These are phyloP conservation scores for Microchirus variegatus DNA, from an alignment of 2,797 vertebrate genomes.

Conservation along the genomic window DNA sequence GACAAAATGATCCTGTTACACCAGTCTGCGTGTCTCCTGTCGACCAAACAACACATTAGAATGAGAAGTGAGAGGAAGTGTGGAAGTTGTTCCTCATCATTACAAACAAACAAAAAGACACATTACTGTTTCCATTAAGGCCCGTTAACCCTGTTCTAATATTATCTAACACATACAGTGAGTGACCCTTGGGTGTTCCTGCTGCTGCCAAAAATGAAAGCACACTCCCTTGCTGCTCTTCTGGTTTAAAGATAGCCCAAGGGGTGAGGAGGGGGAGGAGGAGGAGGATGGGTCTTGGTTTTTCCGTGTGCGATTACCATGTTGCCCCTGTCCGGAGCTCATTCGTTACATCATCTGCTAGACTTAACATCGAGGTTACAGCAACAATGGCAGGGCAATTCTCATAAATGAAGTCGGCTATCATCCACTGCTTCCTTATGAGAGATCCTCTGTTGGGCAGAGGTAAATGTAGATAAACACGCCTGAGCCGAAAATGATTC, in stretches of 20 bases:
- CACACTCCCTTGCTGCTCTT: conserved; percentile 57
- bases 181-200: conserved; percentile 52
- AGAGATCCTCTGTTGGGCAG: conserved; percentile 27
- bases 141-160: conserved; percentile 21
- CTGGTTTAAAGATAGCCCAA: conserved; percentile 73
- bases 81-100: background rate
- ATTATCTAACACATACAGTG: conserved; percentile 31
- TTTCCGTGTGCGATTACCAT: conserved; percentile 22
- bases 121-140: background rate
- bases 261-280: conserved; percentile 20
- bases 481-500: background rate
- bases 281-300: conserved; percentile 8
- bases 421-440: conserved; percentile 32
- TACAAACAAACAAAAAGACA: conserved; percentile 1
- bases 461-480: conserved; percentile 9
- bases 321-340: conserved; percentile 13
- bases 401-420: conserved; percentile 26
- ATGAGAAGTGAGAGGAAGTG: background rate
- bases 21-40: conserved; percentile 5
- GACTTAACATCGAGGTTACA: conserved; percentile 61
- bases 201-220: conserved; percentile 60
- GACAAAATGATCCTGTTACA: conserved; percentile 62
- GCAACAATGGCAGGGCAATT: too few relatives aligned
- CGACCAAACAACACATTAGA: background rate
- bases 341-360: conserved; percentile 62